Evolutionary conservation across 2,888 invertebrate species (phyloP), one percentile per base, ranked within the genome.

Genomic region (Cryptophagus acutangulus): DNA sequence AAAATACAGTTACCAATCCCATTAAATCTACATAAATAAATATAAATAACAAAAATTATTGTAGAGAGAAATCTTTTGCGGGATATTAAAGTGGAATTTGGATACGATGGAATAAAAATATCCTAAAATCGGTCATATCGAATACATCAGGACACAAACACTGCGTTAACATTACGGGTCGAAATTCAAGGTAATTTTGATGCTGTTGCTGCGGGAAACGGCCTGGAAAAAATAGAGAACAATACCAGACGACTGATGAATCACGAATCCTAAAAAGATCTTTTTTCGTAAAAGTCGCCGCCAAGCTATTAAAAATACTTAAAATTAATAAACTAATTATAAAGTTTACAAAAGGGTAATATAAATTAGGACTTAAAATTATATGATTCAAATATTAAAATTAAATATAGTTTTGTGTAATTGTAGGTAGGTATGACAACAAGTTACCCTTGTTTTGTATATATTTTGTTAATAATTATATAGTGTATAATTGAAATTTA

Each of bases 131-230:
- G 51, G 51, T 41, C 54, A 53, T n/a, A n/a, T 47, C 46, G 52
- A 44, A 41, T 48, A 26, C 5, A 20, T 20, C 5, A 20, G 20
- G 20, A 13, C 26, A 24, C 53, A 51, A 47, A 39, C 61, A 34
- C 41, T 62, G 65, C 66, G 61, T 58, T 55, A 63, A 66, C 63
- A 65, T 65, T 65, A 57, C 61, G 58, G 66, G 62, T 65, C 59
- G 46, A 47, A 44, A 52, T 40, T 20, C 61, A 60, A 56, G 62
- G 58, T 50, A 18, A 34, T 33, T 48, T 39, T 40, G 3, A 12
- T 13, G n/a, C n/a, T n/a, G n/a, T 37, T 46, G 56, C 48, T 46
- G 58, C 52, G 51, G 61, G 61, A 53, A 59, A 51, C n/a, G 16
- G 36, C 57, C 65, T 65, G 63, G 29, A 65, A 65, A 51, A 61